Conservation (phyloP, 2,113 vertebrate species). For the Dromiciops gliroides region DNA sequence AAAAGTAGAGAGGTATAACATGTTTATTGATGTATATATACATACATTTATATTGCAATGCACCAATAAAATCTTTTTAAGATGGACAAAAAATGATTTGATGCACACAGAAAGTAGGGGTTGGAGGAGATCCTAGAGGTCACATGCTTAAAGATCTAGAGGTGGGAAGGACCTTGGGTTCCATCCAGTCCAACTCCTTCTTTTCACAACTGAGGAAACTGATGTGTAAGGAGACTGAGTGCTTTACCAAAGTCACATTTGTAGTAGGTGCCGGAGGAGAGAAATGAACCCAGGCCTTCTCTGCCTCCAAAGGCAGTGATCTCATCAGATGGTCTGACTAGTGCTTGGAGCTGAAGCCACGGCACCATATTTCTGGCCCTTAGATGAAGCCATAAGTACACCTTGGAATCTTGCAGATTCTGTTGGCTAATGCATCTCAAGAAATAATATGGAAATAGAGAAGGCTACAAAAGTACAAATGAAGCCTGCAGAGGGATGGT, state of each 20-base stretch:
- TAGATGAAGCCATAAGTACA: not conserved
- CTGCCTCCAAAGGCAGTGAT: not conserved
- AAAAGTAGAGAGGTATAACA: not conserved
- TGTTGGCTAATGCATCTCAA: not conserved
- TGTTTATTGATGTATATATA: not conserved
- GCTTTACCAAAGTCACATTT: not conserved
- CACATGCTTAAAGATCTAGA: not conserved
- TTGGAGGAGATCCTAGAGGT: not conserved
- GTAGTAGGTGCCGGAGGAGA: not conserved
- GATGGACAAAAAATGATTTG: not conserved
- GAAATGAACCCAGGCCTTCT: not conserved
- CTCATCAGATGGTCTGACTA: not conserved
- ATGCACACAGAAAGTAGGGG: not conserved
- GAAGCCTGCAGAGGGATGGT: not conserved
- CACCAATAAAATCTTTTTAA: not conserved
- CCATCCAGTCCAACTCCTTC: not conserved
- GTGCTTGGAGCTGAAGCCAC: not conserved
- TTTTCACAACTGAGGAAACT: not conserved
- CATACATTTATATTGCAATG: not conserved
- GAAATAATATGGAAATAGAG: not conserved
- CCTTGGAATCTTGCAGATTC: not conserved
- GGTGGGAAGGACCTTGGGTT: not conserved
- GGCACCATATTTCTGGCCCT: not conserved
- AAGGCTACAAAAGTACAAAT: not conserved
- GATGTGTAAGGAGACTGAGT: not conserved